These are phyloP conservation scores for Naso thynnoides DNA, from an alignment of 2,797 vertebrate species.

Conservation along the genomic window DNA sequence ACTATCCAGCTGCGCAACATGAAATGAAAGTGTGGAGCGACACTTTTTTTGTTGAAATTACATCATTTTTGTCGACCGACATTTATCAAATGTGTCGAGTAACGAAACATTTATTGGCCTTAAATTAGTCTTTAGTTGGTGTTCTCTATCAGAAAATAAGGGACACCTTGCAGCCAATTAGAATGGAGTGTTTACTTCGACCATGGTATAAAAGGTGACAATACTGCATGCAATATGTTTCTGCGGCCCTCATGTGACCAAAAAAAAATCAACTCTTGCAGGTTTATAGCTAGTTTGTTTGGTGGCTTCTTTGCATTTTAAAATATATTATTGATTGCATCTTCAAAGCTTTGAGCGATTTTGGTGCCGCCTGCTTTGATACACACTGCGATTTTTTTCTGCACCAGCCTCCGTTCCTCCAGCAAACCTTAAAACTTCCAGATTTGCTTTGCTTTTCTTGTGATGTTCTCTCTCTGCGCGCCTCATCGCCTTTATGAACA, in stretches of 20 bases:
- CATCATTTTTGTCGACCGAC: no score
- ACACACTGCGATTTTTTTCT: no score
- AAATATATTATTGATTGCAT: not conserved
- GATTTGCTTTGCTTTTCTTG: not conserved
- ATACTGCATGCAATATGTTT: not conserved
- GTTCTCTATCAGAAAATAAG: no score
- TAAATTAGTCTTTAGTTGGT: no score
- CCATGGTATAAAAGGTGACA: not conserved
- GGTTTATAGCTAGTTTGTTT: not conserved
- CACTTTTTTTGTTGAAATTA: no score
- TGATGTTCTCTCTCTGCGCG: not conserved
- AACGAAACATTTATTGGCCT: no score
- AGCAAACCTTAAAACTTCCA: not conserved
- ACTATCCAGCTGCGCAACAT: no score
- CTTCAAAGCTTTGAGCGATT: not conserved
- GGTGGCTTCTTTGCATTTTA: not conserved
- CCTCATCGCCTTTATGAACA: slow-evolving; percentile 28
- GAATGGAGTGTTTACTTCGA: no score
- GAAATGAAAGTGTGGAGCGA: no score
- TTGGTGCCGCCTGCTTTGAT: not conserved
- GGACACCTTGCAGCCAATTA: no score
- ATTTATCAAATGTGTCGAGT: no score
- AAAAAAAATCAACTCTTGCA: not conserved
- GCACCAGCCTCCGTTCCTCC: not conserved
- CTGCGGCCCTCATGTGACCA: no score